Evolutionary conservation across 2,888 invertebrate species (phyloP).

Genomic region (Hoplodrina blanda): DNA sequence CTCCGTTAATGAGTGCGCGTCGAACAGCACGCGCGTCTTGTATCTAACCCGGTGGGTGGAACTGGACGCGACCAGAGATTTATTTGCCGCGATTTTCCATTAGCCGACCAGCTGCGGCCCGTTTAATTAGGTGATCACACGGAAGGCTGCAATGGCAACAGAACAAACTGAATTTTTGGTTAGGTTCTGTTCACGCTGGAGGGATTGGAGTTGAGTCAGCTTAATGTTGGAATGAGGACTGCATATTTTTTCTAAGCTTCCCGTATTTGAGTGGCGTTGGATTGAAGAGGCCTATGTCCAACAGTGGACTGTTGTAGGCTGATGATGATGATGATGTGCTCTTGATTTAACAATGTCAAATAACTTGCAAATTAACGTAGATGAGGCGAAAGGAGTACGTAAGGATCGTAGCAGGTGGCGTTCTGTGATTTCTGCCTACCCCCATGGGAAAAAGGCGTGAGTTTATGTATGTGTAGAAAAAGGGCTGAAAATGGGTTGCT

Average conservation of each 20-base stretch:
- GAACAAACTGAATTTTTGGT: conserved; percentile 68
- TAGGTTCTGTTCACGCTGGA: conserved; percentile 47
- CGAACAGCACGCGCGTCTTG: conserved; percentile 51
- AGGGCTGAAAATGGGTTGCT: too few relatives aligned
- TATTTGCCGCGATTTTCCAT: conserved; percentile 83
- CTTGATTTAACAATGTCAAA: too few relatives aligned
- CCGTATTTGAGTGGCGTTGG: too few relatives aligned
- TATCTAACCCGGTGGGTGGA: conserved; percentile 68
- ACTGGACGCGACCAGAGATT: conserved; percentile 77
- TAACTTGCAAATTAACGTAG: too few relatives aligned
- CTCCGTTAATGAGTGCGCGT: conserved; percentile 45
- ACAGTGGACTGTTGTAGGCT: too few relatives aligned
- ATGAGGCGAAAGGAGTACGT: too few relatives aligned
- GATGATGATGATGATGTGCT: too few relatives aligned
- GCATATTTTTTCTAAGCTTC: not conserved
- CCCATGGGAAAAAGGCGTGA: too few relatives aligned
- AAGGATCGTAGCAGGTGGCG: too few relatives aligned
- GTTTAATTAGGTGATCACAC: conserved; percentile 88
- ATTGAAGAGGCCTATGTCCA: too few relatives aligned
- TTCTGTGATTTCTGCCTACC: too few relatives aligned
- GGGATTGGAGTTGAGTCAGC: not conserved
- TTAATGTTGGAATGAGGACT: not conserved
- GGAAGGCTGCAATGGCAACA: conserved; percentile 78
- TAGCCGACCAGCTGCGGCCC: conserved; percentile 75
- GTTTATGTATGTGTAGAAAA: too few relatives aligned